These are phyloP conservation scores for Hippopotamus amphibius DNA, from an alignment of 2,113 vertebrate species.

Conservation along the genomic window DNA sequence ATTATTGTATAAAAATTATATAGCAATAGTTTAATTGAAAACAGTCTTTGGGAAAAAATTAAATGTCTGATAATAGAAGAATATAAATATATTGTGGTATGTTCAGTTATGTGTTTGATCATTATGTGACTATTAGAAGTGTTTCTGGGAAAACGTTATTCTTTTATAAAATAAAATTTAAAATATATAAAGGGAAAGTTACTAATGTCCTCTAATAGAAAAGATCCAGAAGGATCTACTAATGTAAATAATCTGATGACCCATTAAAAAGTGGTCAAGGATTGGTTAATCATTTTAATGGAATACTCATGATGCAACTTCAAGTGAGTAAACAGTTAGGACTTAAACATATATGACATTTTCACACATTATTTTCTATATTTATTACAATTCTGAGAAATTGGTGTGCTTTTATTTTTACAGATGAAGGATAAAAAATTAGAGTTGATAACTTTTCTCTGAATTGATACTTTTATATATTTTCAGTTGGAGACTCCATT, in stretches of 20 bases:
- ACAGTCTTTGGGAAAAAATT: neutral
- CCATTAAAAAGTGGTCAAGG: neutral
- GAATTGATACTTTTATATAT: neutral
- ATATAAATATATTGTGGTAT: neutral
- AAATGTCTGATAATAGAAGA: neutral
- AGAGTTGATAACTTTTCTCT: neutral
- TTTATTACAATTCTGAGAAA: neutral
- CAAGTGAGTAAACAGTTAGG: neutral
- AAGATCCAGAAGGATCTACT: neutral
- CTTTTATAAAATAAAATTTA: neutral
- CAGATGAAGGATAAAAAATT: neutral
- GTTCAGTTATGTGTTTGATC: neutral
- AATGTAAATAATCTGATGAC: neutral
- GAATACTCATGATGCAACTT: neutral
- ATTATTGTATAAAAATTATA: neutral
- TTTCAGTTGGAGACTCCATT: neutral
- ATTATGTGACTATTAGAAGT: neutral
- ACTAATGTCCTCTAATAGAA: neutral
- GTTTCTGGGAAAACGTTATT: neutral
- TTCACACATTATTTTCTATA: neutral
- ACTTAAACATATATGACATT: neutral
- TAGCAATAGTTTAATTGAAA: neutral
- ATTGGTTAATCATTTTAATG: neutral
- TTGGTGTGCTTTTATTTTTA: neutral
- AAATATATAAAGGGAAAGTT: neutral